Percentiles rank a stretch among this genome's conserved stretches.
phyloP scores from a whole-genome alignment of 2,113 vertebrate genomes.

The Rattus rattus region DNA sequence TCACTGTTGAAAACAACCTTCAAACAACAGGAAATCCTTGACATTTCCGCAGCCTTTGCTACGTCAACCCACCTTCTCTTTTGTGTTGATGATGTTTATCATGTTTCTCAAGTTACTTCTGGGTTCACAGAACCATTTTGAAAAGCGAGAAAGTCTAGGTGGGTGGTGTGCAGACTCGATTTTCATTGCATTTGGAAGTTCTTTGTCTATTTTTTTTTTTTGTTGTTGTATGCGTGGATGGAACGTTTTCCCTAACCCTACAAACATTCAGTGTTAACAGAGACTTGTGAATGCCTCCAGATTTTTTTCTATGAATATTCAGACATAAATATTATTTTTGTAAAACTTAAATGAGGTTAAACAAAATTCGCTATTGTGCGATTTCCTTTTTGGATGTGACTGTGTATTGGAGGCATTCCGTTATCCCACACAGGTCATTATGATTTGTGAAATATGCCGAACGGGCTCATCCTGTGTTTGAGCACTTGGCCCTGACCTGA shows the following conservation, averaged over 20 bases:
- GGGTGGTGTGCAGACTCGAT: background rate
- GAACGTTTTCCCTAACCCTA: background rate
- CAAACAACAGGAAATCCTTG: conserved; percentile 60
- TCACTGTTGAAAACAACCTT: conserved; percentile 39
- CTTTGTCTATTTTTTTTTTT: background rate
- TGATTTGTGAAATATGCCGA: background rate
- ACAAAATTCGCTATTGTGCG: background rate
- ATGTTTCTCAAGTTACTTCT: background rate
- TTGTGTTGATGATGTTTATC: conserved; percentile 22
- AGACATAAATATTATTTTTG: background rate
- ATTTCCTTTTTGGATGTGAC: background rate
- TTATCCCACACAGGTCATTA: background rate
- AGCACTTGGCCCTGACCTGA: background rate
- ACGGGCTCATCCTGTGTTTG: background rate
- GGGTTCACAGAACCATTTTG: background rate
- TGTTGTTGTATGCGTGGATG: background rate
- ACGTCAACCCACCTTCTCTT: conserved; percentile 22
- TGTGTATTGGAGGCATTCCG: background rate
- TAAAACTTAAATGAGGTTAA: background rate
- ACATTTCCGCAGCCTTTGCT: conserved; percentile 24
- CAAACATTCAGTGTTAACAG: background rate
- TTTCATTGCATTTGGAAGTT: background rate
- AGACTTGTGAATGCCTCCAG: conserved; percentile 11
- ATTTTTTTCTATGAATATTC: conserved; percentile 20
- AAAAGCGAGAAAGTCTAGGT: background rate